These are phyloP conservation scores for Cuculus canorus DNA, from an alignment of 2,797 vertebrate species.

Conservation along the genomic window DNA sequence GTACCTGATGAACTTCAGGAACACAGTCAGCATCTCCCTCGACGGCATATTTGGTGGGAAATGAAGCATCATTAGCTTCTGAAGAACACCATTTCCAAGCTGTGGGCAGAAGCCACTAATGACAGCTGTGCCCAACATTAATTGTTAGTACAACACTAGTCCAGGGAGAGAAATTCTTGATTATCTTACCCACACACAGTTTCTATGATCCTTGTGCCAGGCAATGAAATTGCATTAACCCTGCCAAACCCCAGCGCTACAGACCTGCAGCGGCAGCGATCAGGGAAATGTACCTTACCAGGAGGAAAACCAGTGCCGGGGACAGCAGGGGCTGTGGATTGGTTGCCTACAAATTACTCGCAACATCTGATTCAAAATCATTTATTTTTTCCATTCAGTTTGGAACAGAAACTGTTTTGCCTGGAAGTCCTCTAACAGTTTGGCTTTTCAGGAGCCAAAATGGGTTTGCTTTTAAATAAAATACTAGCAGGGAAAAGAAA, in stretches of 20 bases:
- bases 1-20: background rate
- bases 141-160: background rate
- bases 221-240: background rate
- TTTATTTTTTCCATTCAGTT: background rate
- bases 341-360: background rate
- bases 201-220: background rate
- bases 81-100: background rate
- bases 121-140: background rate
- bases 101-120: constrained; percentile 26
- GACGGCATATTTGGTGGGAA: background rate
- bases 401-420: background rate
- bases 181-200: background rate
- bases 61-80: background rate
- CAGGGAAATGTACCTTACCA: background rate
- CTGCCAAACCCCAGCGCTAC: background rate
- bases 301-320: background rate
- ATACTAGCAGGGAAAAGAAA: background rate
- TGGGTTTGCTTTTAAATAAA: background rate
- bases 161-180: background rate
- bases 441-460: background rate
- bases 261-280: background rate
- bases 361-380: background rate
- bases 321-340: background rate
- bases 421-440: background rate
- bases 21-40: background rate